These are phyloP conservation scores for Pachymerium ferrugineum DNA, from an alignment of 2,888 invertebrate species.

Conservation along the genomic window DNA sequence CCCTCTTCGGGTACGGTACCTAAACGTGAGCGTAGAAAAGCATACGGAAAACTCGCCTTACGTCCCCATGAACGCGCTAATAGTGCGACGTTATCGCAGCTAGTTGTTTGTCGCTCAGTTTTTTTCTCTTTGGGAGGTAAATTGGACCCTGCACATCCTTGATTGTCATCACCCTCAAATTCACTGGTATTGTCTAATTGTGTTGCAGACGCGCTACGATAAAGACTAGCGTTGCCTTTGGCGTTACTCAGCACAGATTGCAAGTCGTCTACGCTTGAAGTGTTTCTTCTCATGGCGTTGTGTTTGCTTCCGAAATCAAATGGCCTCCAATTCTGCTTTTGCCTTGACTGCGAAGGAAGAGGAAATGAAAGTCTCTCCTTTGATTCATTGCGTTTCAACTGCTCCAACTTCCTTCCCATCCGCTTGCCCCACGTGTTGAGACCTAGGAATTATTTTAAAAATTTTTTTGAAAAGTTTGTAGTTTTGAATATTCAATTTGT, in stretches of 20 bases:
- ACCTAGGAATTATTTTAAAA: no score
- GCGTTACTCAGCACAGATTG: not conserved
- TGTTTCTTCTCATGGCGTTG: not conserved
- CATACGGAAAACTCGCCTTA: conserved; percentile 64
- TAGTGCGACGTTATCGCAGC: conserved; percentile 66
- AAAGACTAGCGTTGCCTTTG: not conserved
- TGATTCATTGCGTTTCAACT: conserved; percentile 61
- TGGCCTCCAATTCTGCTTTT: conserved; percentile 30
- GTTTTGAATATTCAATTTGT: no score
- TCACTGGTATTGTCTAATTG: not conserved
- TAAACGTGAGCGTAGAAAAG: conserved; percentile 67
- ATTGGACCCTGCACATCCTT: not conserved
- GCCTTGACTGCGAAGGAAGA: conserved; percentile 26
- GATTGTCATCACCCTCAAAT: not conserved
- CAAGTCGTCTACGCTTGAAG: not conserved
- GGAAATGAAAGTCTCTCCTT: conserved; percentile 52
- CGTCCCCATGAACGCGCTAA: conserved; percentile 37
- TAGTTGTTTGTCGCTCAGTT: conserved; percentile 57
- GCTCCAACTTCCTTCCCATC: conserved; percentile 71
- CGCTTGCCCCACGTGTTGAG: conserved; percentile 69
- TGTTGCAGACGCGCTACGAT: not conserved
- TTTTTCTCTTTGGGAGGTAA: not conserved
- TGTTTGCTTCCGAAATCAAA: conserved; percentile 30
- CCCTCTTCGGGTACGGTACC: conserved; percentile 69
- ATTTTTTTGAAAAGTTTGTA: no score